Percentiles rank a stretch among this genome's conserved stretches.
Evolutionary conservation across 2,888 invertebrate genomes (phyloP).

Genomic region (Morpho achilles): DNA sequence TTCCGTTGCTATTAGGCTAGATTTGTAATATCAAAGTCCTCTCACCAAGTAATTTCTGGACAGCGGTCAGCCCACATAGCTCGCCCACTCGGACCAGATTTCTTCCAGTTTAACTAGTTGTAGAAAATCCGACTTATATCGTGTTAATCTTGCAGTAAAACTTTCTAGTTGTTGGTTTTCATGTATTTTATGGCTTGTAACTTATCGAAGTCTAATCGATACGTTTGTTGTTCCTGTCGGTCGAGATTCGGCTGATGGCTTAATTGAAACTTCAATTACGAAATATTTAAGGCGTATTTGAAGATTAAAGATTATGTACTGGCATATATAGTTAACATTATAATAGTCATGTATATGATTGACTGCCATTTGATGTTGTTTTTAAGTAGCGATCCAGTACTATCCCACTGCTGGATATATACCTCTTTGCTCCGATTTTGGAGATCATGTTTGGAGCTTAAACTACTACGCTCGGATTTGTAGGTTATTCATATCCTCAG

Average conservation of each 20-base stretch:
- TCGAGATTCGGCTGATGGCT: neutral
- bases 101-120: slow-evolving; percentile 35
- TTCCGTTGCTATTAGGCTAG: slow-evolving; percentile 5
- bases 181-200: slow-evolving; percentile 6
- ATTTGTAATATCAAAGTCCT: slow-evolving; percentile 11
- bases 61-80: slow-evolving; percentile 42
- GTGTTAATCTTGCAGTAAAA: slow-evolving; percentile 25
- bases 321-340: too few relatives aligned
- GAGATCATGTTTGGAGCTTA: too few relatives aligned
- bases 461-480: too few relatives aligned
- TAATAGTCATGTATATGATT: neutral
- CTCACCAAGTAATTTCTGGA: slow-evolving; percentile 27
- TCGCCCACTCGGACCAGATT: slow-evolving; percentile 54
- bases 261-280: too few relatives aligned
- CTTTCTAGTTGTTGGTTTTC: slow-evolving; percentile 16
- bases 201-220: slow-evolving; percentile 4
- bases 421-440: too few relatives aligned
- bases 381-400: too few relatives aligned
- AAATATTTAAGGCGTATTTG: too few relatives aligned
- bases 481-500: too few relatives aligned
- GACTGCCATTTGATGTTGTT: neutral
- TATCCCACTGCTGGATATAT: too few relatives aligned
- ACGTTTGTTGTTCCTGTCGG: slow-evolving; percentile 3
- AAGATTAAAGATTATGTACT: too few relatives aligned
- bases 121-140: slow-evolving; percentile 18